Percentiles rank a stretch among this genome's conserved stretches.
Evolutionary conservation across 2,113 vertebrate species (phyloP).

Genomic region (Globicephala melas): DNA sequence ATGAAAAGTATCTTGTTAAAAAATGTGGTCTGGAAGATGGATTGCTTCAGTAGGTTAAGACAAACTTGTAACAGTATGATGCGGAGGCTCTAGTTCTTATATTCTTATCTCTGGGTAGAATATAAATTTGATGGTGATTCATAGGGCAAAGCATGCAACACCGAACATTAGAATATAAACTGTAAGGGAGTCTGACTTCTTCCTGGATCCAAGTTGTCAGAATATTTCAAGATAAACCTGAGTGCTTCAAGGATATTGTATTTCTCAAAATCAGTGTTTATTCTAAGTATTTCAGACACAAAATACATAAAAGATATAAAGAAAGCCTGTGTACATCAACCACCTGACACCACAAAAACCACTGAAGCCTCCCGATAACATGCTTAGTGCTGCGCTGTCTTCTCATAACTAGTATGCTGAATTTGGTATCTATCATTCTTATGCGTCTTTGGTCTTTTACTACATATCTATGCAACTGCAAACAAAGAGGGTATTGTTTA

Average conservation of each 20-base stretch:
- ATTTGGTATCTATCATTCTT: neutral
- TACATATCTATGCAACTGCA: neutral
- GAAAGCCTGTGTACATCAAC: neutral
- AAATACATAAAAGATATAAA: neutral
- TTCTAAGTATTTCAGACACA: neutral
- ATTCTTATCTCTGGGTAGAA: neutral
- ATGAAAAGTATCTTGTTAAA: neutral
- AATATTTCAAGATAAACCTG: neutral
- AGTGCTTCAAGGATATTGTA: neutral
- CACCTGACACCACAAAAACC: neutral
- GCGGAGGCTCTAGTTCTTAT: neutral
- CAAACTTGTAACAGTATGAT: neutral
- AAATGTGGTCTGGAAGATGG: neutral
- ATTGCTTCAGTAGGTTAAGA: neutral
- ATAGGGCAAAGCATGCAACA: neutral
- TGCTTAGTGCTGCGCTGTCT: neutral
- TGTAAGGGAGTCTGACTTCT: neutral
- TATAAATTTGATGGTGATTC: neutral
- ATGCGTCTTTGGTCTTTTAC: neutral
- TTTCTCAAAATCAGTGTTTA: constrained; percentile 8
- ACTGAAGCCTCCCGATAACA: neutral
- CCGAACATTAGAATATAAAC: neutral
- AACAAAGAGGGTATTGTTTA: neutral
- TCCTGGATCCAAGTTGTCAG: neutral
- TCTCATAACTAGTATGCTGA: neutral